Evolutionary conservation across 2,797 vertebrate species (phyloP).

Genomic region (Caiman crocodilus): DNA sequence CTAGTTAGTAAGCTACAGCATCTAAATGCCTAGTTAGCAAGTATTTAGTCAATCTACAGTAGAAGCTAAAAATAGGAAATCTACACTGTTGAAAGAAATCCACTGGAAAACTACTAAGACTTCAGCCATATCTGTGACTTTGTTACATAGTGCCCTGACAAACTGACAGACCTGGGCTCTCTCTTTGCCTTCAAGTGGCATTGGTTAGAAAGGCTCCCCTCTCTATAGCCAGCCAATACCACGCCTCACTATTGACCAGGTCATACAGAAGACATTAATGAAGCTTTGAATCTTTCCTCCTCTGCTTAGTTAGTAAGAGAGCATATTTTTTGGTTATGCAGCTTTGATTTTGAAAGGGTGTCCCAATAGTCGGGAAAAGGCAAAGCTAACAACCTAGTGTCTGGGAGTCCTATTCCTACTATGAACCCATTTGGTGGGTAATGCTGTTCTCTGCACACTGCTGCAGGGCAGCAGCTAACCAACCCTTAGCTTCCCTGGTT

Average conservation of each 20-base stretch:
- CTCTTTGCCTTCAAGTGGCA: background rate
- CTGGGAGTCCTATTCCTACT: background rate
- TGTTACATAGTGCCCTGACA: background rate
- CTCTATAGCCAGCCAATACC: background rate
- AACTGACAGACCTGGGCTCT: background rate
- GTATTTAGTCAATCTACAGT: background rate
- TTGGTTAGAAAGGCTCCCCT: rapidly evolving
- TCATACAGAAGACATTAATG: background rate
- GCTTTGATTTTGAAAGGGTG: background rate
- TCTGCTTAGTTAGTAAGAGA: rapidly evolving
- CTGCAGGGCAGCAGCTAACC: background rate
- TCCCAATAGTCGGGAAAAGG: background rate
- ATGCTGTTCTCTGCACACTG: background rate
- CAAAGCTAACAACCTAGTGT: background rate
- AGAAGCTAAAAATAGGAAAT: background rate
- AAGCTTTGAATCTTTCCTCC: background rate
- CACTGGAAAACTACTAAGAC: background rate
- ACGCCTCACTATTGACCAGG: background rate
- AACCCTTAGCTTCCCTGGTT: background rate
- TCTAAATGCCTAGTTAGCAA: background rate
- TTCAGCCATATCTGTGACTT: background rate
- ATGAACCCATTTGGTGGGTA: background rate
- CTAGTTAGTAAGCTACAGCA: background rate
- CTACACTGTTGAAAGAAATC: background rate
- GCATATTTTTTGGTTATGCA: background rate